Conservation (phyloP, 2,113 vertebrate species). For the Sylvilagus bachmani region DNA sequence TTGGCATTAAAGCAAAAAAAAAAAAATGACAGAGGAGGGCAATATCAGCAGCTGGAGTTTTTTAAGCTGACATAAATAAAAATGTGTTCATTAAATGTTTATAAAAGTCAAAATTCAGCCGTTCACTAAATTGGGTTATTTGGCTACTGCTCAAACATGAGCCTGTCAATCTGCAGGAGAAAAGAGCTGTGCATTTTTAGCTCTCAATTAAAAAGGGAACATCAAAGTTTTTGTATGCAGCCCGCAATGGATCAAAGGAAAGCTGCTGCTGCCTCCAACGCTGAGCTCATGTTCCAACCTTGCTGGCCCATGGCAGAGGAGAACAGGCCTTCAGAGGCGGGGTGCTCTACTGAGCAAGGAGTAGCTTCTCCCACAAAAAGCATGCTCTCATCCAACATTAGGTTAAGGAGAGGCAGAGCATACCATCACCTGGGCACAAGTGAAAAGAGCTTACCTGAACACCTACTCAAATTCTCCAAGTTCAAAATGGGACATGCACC, state of each 20-base stretch:
- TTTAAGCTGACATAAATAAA: constrained; percentile 73
- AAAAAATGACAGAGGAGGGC: background rate
- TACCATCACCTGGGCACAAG: background rate
- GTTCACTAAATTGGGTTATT: constrained; percentile 46
- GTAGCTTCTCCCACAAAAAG: background rate
- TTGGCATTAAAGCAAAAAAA: constrained; percentile 56
- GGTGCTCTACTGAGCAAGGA: too few relatives aligned
- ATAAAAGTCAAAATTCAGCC: constrained; percentile 61
- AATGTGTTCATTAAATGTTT: constrained; percentile 73
- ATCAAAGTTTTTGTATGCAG: background rate
- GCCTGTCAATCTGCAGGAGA: constrained; percentile 17
- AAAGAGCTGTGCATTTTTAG: background rate
- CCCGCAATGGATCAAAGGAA: constrained; percentile 4
- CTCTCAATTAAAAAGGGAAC: constrained; percentile 55
- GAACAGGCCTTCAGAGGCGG: background rate
- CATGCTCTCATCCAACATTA: background rate
- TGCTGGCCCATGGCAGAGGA: background rate
- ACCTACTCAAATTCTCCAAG: background rate
- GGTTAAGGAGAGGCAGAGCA: background rate
- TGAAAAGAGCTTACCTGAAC: background rate
- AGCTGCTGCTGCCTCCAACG: background rate
- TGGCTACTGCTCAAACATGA: constrained; percentile 70
- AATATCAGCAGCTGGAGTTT: constrained; percentile 68
- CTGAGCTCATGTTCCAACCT: background rate
- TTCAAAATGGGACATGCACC: background rate